Evolutionary conservation across 2,797 vertebrate genomes (phyloP).

Genomic region (Propithecus perrieri): DNA sequence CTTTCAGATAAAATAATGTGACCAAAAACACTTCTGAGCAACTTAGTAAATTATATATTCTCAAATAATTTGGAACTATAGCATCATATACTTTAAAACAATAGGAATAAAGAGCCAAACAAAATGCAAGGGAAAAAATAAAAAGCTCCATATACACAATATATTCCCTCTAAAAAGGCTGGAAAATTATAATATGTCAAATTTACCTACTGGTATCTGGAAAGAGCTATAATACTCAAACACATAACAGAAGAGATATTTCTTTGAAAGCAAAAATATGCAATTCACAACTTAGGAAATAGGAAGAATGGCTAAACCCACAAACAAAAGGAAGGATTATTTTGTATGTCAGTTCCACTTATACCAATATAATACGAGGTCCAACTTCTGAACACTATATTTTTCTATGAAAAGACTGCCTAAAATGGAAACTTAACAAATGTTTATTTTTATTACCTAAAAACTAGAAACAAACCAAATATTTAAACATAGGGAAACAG

Average conservation of each 20-base stretch:
- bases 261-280: conserved; percentile 40
- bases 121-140: not conserved
- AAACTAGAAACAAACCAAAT: not conserved
- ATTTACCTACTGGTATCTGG: not conserved
- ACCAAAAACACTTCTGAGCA: conserved; percentile 44
- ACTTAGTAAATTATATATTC: not conserved
- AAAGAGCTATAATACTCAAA: not conserved
- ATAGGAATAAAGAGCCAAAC: conserved; percentile 8
- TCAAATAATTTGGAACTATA: not conserved
- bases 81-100: conserved; percentile 33
- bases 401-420: conserved; percentile 10
- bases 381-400: not conserved
- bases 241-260: not conserved
- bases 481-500: not conserved
- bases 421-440: conserved; percentile 44
- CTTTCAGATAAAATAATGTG: conserved; percentile 32
- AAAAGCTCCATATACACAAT: not conserved
- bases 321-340: not conserved
- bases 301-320: conserved; percentile 5
- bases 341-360: not conserved
- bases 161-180: conserved; percentile 6
- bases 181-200: conserved; percentile 21
- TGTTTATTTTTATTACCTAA: not conserved
- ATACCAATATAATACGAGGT: not conserved
- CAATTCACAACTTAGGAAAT: conserved; percentile 21